Evolutionary conservation across 2,113 vertebrate genomes (phyloP).

Genomic region (Upupa epops): DNA sequence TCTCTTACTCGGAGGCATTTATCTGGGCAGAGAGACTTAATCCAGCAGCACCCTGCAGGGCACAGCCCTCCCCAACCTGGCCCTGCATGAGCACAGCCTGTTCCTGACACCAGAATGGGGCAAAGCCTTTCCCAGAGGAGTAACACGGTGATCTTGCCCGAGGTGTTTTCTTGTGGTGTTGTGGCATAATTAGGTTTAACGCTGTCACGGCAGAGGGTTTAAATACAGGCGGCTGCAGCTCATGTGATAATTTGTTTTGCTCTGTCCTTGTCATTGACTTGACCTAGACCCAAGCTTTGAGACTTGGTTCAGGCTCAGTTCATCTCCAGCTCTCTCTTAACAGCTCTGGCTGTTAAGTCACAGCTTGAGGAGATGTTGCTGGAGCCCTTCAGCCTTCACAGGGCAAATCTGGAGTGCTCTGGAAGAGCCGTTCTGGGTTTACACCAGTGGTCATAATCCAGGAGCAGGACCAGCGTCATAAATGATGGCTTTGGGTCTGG

Average conservation of each 20-base stretch:
- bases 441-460: neutral
- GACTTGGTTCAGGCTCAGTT: neutral
- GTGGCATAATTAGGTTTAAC: neutral
- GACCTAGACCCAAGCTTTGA: neutral
- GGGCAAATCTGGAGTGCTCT: neutral
- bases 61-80: neutral
- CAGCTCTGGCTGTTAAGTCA: neutral
- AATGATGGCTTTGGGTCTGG: neutral
- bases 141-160: neutral
- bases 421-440: neutral
- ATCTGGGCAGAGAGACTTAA: neutral
- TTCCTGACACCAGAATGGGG: neutral
- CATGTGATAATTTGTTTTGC: neutral
- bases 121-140: neutral
- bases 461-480: rapidly evolving
- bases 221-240: neutral
- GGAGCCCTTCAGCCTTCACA: neutral
- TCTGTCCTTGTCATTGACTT: neutral
- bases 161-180: neutral
- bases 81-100: neutral
- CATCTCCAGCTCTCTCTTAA: neutral
- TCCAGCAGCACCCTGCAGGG: neutral
- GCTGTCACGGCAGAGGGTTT: rapidly evolving
- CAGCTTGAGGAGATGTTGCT: neutral
- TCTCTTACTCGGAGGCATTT: neutral